Conservation (phyloP, 2,888 invertebrate genomes). For the Electrophaes corylata region DNA sequence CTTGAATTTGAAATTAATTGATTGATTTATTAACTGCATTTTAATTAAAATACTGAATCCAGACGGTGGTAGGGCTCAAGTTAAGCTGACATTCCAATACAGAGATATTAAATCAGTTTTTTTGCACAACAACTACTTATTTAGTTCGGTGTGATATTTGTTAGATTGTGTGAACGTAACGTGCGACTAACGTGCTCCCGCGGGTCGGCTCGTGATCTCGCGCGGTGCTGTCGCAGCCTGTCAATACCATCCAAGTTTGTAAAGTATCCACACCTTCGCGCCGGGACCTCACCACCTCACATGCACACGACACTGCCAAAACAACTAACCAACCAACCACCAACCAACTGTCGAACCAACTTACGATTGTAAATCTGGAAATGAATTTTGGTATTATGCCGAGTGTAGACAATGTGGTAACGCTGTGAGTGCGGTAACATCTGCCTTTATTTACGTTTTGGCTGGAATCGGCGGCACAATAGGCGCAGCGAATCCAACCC, state of each 20-base stretch:
- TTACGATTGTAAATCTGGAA: conserved; percentile 45
- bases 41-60: conserved; percentile 7
- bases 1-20: conserved; percentile 24
- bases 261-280: conserved; percentile 76
- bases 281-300: conserved; percentile 57
- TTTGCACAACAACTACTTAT: not conserved
- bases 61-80: not conserved
- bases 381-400: conserved; percentile 35
- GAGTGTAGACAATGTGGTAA: conserved; percentile 43
- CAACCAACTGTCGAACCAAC: not conserved
- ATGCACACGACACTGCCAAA: conserved; percentile 37
- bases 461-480: conserved; percentile 77
- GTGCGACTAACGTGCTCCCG: conserved; percentile 28
- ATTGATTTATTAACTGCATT: conserved; percentile 27
- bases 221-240: conserved; percentile 52
- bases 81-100: not conserved
- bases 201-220: conserved; percentile 46
- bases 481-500: conserved; percentile 72
- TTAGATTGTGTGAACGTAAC: conserved; percentile 18
- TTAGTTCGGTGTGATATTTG: not conserved
- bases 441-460: conserved; percentile 84
- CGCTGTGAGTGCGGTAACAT: conserved; percentile 79
- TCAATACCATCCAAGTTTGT: conserved; percentile 74
- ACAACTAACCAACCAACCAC: too few species aligned
- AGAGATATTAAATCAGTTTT: conserved; percentile 6